phyloP scores from a whole-genome alignment of 2,888 invertebrate species.

The Macaria liturata region DNA sequence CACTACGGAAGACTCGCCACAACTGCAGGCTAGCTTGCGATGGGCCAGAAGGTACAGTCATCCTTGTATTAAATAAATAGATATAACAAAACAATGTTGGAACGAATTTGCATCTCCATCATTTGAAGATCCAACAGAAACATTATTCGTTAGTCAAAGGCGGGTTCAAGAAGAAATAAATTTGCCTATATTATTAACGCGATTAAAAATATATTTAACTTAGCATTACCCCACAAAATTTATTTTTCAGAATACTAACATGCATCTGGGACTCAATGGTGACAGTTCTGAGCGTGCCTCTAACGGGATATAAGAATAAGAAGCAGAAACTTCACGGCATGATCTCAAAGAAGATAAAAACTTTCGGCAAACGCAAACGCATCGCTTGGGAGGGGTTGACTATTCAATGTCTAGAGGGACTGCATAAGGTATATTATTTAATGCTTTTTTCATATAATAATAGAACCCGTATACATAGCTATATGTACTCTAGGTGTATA shows the following conservation, averaged over 20 bases:
- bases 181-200: no score
- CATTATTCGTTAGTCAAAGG: no score
- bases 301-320: conserved; percentile 80
- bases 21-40: conserved; percentile 91
- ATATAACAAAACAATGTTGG: no score
- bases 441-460: no score
- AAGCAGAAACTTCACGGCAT: conserved; percentile 76
- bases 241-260: conserved; percentile 86
- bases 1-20: conserved; percentile 86
- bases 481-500: no score
- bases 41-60: conserved; percentile 84
- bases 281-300: conserved; percentile 91
- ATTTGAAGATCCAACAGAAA: no score
- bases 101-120: no score
- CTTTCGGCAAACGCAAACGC: conserved; percentile 70
- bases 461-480: no score
- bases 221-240: no score
- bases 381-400: conserved; percentile 88
- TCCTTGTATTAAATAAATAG: no score
- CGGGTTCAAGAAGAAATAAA: no score
- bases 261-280: conserved; percentile 97
- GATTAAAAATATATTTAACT: no score
- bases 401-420: conserved; percentile 93
- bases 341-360: conserved; percentile 82
- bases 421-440: conserved; percentile 95